Percentiles rank a stretch among this genome's conserved stretches.
phyloP scores from a whole-genome alignment of 2,797 vertebrate species.

The Buceros bicornis region DNA sequence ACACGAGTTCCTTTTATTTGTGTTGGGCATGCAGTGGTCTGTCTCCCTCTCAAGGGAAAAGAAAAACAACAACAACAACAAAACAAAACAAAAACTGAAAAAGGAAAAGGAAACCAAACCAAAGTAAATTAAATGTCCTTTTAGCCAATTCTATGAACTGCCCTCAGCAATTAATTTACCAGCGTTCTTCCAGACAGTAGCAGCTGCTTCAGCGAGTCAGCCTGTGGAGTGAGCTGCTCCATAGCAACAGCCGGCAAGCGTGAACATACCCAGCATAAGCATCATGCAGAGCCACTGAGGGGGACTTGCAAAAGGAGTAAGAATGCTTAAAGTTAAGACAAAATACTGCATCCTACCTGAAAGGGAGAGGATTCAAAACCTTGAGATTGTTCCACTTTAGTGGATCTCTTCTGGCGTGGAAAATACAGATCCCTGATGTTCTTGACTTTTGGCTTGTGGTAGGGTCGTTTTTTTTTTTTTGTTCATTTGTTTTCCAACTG shows the following conservation, averaged over 20 bases:
- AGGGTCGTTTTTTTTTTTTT: not conserved
- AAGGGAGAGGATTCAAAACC: not conserved
- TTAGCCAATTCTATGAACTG: not conserved
- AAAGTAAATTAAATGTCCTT: not conserved
- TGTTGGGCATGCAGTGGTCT: not conserved
- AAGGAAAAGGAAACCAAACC: not conserved
- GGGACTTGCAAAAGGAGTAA: not conserved
- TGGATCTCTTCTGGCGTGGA: not conserved
- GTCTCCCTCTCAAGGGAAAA: not conserved
- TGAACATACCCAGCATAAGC: not conserved
- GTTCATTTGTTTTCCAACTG: not conserved
- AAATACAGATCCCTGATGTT: not conserved
- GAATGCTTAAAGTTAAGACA: not conserved
- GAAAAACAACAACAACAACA: not conserved
- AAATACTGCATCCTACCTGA: not conserved
- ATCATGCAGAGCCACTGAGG: not conserved
- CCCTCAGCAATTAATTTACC: conserved; percentile 10
- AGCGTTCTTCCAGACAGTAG: not conserved
- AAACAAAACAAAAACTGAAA: not conserved
- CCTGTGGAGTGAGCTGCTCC: not conserved
- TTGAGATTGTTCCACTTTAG: not conserved
- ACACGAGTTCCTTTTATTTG: not conserved
- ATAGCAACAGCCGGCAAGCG: not conserved
- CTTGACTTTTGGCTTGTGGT: not conserved
- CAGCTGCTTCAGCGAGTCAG: not conserved